Conservation (phyloP, 2,888 invertebrate genomes). For the Pseudoips prasinana region DNA sequence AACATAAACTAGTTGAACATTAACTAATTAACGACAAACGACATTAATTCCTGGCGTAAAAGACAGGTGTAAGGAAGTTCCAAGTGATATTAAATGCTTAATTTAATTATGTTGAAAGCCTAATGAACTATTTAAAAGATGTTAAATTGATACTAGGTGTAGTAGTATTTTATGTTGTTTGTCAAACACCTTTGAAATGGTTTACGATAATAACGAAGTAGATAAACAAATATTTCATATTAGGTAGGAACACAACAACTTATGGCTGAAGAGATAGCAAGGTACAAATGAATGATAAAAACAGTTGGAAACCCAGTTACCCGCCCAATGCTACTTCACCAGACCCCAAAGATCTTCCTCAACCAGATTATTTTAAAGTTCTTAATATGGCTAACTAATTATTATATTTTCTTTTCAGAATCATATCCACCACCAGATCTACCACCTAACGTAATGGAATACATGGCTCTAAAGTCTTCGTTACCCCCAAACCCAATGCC, state of each 20-base stretch:
- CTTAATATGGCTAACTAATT: too few relatives aligned
- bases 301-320: too few relatives aligned
- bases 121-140: background rate
- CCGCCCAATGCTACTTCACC: too few relatives aligned
- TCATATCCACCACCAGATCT: conserved; percentile 61
- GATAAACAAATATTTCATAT: too few relatives aligned
- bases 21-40: conserved; percentile 36
- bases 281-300: too few relatives aligned
- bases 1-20: conserved; percentile 38
- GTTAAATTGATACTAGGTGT: background rate
- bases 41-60: conserved; percentile 38
- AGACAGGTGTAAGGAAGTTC: conserved; percentile 44
- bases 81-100: conserved; percentile 25
- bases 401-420: conserved; percentile 55
- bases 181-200: background rate
- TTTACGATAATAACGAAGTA: too few relatives aligned
- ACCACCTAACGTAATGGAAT: conserved; percentile 67
- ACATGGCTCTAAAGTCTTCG: conserved; percentile 67
- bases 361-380: too few relatives aligned
- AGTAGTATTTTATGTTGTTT: background rate
- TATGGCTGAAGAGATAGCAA: too few relatives aligned
- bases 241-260: too few relatives aligned
- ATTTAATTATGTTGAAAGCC: conserved; percentile 35
- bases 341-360: too few relatives aligned
- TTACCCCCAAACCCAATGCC: conserved; percentile 51